Base-by-base conservation (phyloP, 2,888 invertebrate species). In the Drosophila siamana region DNA sequence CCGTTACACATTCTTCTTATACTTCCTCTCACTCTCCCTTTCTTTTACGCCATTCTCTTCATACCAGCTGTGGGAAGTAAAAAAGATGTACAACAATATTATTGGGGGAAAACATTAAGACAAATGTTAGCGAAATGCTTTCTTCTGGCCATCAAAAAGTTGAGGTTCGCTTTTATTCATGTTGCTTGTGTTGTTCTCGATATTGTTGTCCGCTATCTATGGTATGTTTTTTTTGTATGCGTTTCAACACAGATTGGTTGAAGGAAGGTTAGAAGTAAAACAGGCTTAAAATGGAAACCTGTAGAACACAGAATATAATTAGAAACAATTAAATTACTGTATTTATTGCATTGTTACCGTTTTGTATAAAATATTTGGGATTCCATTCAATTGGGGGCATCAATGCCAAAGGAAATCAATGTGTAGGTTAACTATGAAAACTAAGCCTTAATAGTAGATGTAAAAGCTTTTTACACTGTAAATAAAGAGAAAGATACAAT, bases 11-110 rank as follows among this genome's bases (percentile, higher is more conserved):
- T 30, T 48, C 30, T 47, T 40, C 62, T 30, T 28, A 55, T 60
- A 68, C 50, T 51, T 38, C 46, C 54, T 24, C 48, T 48, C 28
- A 40, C 9, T 59, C 48, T 48, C 52, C 59, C 36, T 38, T 51
- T 65, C 57, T 60, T 74, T 69, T 55, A 62, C 36, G 69, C 75
- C 75, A 71, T 60, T 81, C 61, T 61, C 28, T 40, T 61, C 43
- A 69, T 64, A 76, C 65, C 88, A 80, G 88, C 83, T 84, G 88
- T 88, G 88, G 88, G 88, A 74, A 84, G 83, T 84, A 88, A 83
- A 84, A 83, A 83, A 84, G 80, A 84, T 77, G 80, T 77, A 83
- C 88, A 83, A 88, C 86, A 83, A 71, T 74, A 83, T 85, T 86
- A 83, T 87, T 82, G 15, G 66, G 65, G 46, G 52, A 75, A 81